Percentiles rank a stretch among this genome's conserved stretches.
phyloP scores from a whole-genome alignment of 2,888 invertebrate species.

The Muscina levida region DNA sequence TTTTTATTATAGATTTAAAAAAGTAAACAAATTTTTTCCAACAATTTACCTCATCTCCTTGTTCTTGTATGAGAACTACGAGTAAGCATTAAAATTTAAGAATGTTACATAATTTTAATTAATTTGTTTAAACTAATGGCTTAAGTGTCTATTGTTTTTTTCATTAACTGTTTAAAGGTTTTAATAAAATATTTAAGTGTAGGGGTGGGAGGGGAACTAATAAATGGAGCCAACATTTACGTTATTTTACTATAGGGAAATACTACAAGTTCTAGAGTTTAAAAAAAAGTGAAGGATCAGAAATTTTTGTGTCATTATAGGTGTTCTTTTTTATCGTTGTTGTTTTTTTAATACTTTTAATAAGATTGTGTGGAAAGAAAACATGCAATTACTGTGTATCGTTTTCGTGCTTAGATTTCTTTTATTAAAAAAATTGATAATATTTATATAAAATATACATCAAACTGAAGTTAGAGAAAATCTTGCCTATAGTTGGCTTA shows the following conservation, averaged over 20 bases:
- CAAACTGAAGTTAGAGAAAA: no score
- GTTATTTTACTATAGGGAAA: not conserved
- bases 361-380: not conserved
- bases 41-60: slow-evolving; percentile 76
- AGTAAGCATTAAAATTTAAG: slow-evolving; percentile 70
- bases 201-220: slow-evolving; percentile 28
- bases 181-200: slow-evolving; percentile 36
- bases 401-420: slow-evolving; percentile 4
- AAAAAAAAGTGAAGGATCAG: not conserved
- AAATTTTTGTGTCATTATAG: not conserved
- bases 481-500: no score
- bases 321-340: not conserved
- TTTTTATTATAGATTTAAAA: not conserved
- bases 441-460: no score
- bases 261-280: not conserved
- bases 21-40: not conserved
- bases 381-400: slow-evolving; percentile 6
- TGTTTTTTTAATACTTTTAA: not conserved
- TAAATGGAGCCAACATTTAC: slow-evolving; percentile 38
- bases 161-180: no score
- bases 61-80: slow-evolving; percentile 78
- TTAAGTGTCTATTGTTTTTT: not conserved
- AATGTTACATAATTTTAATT: slow-evolving; percentile 26
- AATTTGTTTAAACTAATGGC: slow-evolving; percentile 28
- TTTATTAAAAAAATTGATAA: no score